These are phyloP conservation scores for Centropus unirufus DNA, from an alignment of 2,113 vertebrate species.

Conservation along the genomic window DNA sequence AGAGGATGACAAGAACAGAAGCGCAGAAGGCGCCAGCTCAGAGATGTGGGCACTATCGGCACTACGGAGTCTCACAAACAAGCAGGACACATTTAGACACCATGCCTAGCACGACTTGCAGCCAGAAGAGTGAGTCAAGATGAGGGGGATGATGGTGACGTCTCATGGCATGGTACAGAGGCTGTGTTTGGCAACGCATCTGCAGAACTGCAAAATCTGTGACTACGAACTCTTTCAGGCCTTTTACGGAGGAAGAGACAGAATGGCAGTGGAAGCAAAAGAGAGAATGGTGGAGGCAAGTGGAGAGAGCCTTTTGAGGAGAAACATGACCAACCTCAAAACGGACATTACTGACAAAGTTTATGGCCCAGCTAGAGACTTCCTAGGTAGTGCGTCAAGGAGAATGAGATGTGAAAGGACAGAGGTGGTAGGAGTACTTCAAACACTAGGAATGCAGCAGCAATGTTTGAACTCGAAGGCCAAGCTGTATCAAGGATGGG, in stretches of 20 bases:
- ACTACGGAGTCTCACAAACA: background rate
- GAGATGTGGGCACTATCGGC: rapidly evolving
- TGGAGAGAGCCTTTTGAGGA: background rate
- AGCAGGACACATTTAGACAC: background rate
- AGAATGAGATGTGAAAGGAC: background rate
- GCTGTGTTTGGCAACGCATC: conserved; percentile 35
- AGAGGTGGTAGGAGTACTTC: background rate
- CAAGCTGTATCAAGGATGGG: background rate
- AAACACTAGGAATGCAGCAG: background rate
- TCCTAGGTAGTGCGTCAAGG: background rate
- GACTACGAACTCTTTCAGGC: background rate
- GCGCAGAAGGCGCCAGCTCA: background rate
- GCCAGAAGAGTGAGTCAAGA: conserved; percentile 47
- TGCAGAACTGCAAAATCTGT: background rate
- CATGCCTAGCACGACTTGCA: background rate
- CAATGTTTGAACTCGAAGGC: background rate
- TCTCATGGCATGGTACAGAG: background rate
- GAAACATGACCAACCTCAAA: background rate
- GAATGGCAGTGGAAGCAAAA: background rate
- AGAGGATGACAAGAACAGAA: background rate
- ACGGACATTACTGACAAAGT: background rate
- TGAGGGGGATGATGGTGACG: conserved; percentile 49
- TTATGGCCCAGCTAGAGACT: background rate
- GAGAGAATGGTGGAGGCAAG: background rate
- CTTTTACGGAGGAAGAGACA: background rate